A percentile compares a stretch with the other conserved stretches of the same genome.
Conservation (phyloP, 30 jellyfish, hydroid and myxozoan genomes). For the Hydractinia echinata region DNA sequence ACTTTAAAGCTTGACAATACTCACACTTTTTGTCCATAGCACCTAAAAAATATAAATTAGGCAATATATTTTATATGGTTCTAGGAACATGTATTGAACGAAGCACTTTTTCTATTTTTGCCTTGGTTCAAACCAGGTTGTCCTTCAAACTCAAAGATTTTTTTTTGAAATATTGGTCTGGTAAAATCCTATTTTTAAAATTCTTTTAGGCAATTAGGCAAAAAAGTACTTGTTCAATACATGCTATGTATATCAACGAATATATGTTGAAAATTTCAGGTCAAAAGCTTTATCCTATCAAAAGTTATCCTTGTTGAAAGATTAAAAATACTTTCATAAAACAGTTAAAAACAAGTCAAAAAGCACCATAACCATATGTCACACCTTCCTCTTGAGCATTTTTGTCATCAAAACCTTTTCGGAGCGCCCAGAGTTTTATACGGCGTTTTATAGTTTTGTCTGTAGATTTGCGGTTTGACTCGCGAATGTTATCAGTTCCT, state of each 20-base stretch:
- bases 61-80: too few relatives aligned
- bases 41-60: too few relatives aligned
- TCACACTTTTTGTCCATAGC: too few relatives aligned
- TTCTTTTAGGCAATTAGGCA: neutral
- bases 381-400: neutral
- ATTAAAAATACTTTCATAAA: neutral
- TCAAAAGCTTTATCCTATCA: slow-evolving; percentile 30
- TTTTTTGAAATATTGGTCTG: neutral
- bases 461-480: too few relatives aligned
- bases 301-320: slow-evolving; percentile 34
- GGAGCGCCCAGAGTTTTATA: too few relatives aligned
- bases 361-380: neutral
- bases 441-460: too few relatives aligned
- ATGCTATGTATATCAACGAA: neutral
- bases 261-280: slow-evolving; percentile 7
- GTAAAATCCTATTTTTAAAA: neutral
- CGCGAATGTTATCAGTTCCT: too few relatives aligned
- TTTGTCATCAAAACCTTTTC: neutral
- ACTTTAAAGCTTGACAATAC: too few relatives aligned
- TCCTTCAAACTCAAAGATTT: too few relatives aligned
- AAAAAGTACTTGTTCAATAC: slow-evolving; percentile 19
- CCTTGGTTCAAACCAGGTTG: neutral
- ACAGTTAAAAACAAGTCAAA: neutral
- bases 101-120: slow-evolving; percentile 4
- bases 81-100: slow-evolving; percentile 11